phyloP scores from a whole-genome alignment of 2,888 invertebrate species.

The Drosophila hamatofila region DNA sequence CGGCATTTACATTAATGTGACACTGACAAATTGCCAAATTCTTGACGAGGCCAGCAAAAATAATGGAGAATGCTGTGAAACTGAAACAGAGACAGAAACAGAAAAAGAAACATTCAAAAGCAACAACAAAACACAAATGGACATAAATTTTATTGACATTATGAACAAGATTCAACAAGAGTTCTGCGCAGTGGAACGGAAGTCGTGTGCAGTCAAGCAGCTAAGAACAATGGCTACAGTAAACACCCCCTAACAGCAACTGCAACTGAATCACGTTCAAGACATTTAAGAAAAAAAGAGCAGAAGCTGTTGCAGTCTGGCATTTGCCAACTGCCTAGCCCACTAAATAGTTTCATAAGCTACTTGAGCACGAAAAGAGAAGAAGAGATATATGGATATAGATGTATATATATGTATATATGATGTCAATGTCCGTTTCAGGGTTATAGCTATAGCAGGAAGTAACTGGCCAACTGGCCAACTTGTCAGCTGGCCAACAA shows the following conservation, averaged over 20 bases:
- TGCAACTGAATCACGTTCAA: conserved; percentile 54
- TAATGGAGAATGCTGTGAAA: conserved; percentile 26
- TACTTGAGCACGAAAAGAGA: not conserved
- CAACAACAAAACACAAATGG: conserved; percentile 53
- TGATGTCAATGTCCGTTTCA: conserved; percentile 66
- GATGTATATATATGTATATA: not conserved
- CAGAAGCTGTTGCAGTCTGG: conserved; percentile 7
- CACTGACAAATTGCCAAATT: conserved; percentile 77
- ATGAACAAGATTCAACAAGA: conserved; percentile 65
- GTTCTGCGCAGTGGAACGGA: conserved; percentile 71
- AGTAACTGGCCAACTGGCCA: conserved; percentile 59
- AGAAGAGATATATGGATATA: not conserved
- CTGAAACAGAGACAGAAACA: conserved; percentile 24
- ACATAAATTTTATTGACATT: conserved; percentile 81
- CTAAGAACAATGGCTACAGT: conserved; percentile 65
- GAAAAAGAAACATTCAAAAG: not conserved
- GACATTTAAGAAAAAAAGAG: conserved; percentile 53
- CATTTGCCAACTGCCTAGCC: conserved; percentile 23
- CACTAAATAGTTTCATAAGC: conserved; percentile 11
- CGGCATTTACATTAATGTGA: conserved; percentile 60
- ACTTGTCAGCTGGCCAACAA: conserved; percentile 21
- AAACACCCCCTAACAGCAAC: conserved; percentile 14
- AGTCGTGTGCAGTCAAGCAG: conserved; percentile 74
- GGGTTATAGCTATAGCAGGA: conserved; percentile 63
- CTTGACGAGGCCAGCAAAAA: conserved; percentile 61